Evolutionary conservation across 2,113 vertebrate genomes (phyloP).

Genomic region (Peromyscus maniculatus): DNA sequence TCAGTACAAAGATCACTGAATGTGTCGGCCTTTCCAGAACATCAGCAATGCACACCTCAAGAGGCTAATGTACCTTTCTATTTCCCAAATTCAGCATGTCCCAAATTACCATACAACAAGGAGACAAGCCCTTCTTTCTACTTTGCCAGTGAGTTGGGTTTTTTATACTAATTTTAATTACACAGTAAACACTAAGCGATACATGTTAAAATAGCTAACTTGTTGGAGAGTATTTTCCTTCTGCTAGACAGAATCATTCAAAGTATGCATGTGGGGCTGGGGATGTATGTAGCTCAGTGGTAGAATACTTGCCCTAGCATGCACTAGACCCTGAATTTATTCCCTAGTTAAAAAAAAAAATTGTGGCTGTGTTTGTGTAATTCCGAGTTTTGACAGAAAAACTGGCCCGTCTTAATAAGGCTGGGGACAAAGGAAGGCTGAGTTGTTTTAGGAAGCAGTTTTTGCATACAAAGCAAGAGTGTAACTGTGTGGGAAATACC

Average conservation of each 20-base stretch:
- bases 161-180: slow-evolving; percentile 91
- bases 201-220: slow-evolving; percentile 86
- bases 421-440: slow-evolving; percentile 68
- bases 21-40: slow-evolving; percentile 88
- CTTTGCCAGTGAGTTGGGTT: slow-evolving; percentile 94
- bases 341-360: background rate
- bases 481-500: slow-evolving; percentile 32
- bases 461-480: slow-evolving; percentile 80
- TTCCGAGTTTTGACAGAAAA: slow-evolving; percentile 61
- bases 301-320: background rate
- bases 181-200: slow-evolving; percentile 88
- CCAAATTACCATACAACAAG: slow-evolving; percentile 94
- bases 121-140: slow-evolving; percentile 94
- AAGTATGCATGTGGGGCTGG: slow-evolving; percentile 51
- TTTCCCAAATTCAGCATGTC: slow-evolving; percentile 94
- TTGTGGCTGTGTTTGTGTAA: slow-evolving; percentile 40
- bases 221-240: slow-evolving; percentile 86
- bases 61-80: slow-evolving; percentile 93
- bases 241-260: slow-evolving; percentile 86
- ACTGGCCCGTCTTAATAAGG: slow-evolving; percentile 69
- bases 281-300: background rate
- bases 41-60: slow-evolving; percentile 86
- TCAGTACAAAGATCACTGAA: slow-evolving; percentile 81
- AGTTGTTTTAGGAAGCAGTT: slow-evolving; percentile 75
- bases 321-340: background rate